Evolutionary conservation across 1,140 invertebrate genomes (phyloP), one percentile per base, ranked within the genome.

Genomic region (Zaprionus davidi): DNA sequence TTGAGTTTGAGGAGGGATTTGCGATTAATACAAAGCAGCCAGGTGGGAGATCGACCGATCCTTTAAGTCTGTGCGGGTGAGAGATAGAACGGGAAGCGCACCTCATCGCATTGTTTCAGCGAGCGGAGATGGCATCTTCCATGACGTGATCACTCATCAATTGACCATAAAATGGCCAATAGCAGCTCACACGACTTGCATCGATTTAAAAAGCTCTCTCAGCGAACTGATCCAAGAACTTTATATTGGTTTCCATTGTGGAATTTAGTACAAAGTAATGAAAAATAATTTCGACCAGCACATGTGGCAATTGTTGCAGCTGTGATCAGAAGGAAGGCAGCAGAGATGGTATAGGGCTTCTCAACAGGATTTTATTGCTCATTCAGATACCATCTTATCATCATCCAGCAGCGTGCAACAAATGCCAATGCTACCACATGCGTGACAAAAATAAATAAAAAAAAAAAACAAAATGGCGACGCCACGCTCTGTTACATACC

Each of bases 171-270:
- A 12, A 53, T 20, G 13, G 53, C 62, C 62, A 74, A 80, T 56
- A 44, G 69, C 90, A 91, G 93, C 85, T 86, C 77, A 84, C 79
- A 90, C 93, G 93, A 94, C 93, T 92, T 92, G 64, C 55, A 93
- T 79, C 65, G 71, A 86, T 91, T 92, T 92, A 46, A 87, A 92
- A 92, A 93, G 93, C 94, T 94, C 95, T 96, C 95, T 94, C 95
- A 94, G 91, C 90, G 88, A 76, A 80, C 90, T 88, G 94, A 95
- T 94, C 94, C 94, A 95, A 96, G 95, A 95, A 94, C 94, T 95
- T 91, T 93, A 71, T 93, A 71, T 80, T 51, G 46, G 66, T 83
- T 53, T 64, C 78, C 38, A 75, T 75, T 76, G 49, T 76, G 28
- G 71, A 44, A 75, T 88, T 91, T 81, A 91, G 64, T 81, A 72